Evolutionary conservation across 2,797 vertebrate genomes (phyloP), one percentile per base, ranked within the genome.

Genomic region (Furcifer pardalis): DNA sequence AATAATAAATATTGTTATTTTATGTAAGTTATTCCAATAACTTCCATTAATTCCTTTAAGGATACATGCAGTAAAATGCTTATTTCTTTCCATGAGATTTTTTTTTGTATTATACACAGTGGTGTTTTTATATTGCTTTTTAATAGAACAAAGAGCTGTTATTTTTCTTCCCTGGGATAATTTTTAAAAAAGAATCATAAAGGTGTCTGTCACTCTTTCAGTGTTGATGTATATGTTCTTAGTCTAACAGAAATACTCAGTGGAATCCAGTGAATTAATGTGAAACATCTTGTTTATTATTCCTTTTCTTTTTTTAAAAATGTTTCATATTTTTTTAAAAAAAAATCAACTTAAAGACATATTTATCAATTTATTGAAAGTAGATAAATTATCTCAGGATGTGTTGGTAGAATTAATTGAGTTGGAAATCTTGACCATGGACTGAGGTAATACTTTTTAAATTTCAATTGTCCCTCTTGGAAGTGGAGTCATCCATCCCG

Each of bases 221-320:
- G 5, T 60, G 15, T 76, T 65, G 77, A 23, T 65, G 82, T 84
- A 82, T 77, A n/a, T 46, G 32, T 71, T 76, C 85, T 78, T 81
- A 66, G 35, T 27, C 32, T 85, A 82, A 9, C 87, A 52, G 71
- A 82, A n/a, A 49, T 62, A 1, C 25, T 40, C 46, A 59, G 8
- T 4, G 27, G 3, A 52, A 68, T 59, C 35, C 49, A 62, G 7
- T 5, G 27, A 3, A 46, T 77, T 49, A 65, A n/a, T n/a, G 5
- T 62, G 71, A 78, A 59, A 32, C 15, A 49, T 15, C 37, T 59
- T 63, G 10, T 13, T 56, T 63, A 17, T 49, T 40, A 13, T 44
- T n/a, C n/a, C n/a, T n/a, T n/a, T n/a, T n/a, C n/a, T n/a, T 76
- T 30, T 69, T 66, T 77, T 68, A 37, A 30, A 75, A 25, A 35